These are phyloP conservation scores for Epinotia ramella DNA, from an alignment of 2,888 invertebrate genomes.

Conservation along the genomic window DNA sequence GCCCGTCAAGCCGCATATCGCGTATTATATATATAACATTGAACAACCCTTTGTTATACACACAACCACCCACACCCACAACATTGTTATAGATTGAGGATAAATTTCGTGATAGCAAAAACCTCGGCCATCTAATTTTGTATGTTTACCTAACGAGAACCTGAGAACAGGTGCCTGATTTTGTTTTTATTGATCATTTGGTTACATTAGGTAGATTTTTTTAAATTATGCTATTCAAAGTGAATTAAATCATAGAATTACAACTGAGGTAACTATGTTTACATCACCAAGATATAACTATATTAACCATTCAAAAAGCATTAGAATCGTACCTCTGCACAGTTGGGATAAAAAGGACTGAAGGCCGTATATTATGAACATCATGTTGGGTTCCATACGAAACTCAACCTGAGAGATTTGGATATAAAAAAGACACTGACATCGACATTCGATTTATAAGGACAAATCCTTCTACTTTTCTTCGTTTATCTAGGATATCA, in stretches of 20 bases:
- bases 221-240: too few relatives aligned
- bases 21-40: background rate
- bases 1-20: conserved; percentile 25
- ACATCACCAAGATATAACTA: background rate
- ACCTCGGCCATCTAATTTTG: background rate
- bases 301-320: background rate
- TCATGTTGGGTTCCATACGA: background rate
- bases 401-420: conserved; percentile 1
- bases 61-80: too few relatives aligned
- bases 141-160: background rate
- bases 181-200: too few relatives aligned
- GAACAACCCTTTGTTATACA: background rate
- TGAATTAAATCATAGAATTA: too few relatives aligned
- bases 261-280: too few relatives aligned
- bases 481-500: too few relatives aligned
- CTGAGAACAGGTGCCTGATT: too few relatives aligned
- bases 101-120: background rate
- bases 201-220: too few relatives aligned
- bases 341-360: too few relatives aligned
- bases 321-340: background rate
- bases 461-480: too few relatives aligned
- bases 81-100: background rate
- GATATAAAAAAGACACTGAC: background rate
- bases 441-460: background rate
- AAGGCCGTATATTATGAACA: too few relatives aligned